A percentile compares a stretch with the other conserved stretches of the same genome.
These are phyloP conservation scores for Megaceryle alcyon DNA, from an alignment of 2,797 vertebrate species.

Conservation along the genomic window DNA sequence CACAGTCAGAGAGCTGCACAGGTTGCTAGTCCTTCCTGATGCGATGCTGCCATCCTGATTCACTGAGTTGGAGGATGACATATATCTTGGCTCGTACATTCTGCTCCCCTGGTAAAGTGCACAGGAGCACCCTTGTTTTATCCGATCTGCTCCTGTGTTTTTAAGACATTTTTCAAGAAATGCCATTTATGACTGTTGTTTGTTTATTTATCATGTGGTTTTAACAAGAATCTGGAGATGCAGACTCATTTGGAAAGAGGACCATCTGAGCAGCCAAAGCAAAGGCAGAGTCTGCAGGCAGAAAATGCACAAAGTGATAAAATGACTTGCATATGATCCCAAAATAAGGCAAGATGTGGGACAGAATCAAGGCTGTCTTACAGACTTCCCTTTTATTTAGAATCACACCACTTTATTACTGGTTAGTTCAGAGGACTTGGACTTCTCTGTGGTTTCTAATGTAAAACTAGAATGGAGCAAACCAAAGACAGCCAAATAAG, in stretches of 20 bases:
- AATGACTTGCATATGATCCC: accelerated
- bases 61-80: accelerated
- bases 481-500: not conserved
- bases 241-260: not conserved
- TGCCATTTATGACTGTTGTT: not conserved
- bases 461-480: not conserved
- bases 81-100: accelerated
- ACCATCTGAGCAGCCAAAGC: not conserved
- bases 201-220: not conserved
- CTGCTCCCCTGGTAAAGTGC: not conserved
- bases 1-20: not conserved
- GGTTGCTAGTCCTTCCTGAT: not conserved
- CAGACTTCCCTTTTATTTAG: not conserved
- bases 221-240: not conserved
- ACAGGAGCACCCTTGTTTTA: not conserved
- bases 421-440: not conserved
- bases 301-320: not conserved
- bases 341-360: not conserved
- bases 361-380: not conserved
- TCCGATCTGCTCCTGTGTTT: not conserved
- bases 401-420: not conserved
- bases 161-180: not conserved
- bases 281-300: not conserved
- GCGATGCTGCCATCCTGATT: not conserved
- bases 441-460: not conserved